Conservation (phyloP, 2,888 invertebrate genomes). For the Lottia gigantea region DNA sequence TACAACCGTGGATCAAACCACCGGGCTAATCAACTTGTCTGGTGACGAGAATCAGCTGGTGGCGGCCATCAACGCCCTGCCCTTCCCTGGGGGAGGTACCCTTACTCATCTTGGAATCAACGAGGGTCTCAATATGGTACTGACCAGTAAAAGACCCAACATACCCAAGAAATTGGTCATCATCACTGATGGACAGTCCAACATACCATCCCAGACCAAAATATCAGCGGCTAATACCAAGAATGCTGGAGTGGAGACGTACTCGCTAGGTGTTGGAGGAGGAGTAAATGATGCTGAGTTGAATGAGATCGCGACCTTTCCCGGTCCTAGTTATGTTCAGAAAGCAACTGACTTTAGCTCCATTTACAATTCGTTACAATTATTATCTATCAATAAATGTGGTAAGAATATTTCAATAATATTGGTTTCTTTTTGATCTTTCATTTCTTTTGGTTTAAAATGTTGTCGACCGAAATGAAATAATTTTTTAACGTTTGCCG, state of each 20-base stretch:
- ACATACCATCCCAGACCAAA: not conserved
- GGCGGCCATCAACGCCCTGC: not conserved
- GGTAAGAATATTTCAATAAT: not conserved
- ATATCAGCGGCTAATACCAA: not conserved
- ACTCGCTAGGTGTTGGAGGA: not conserved
- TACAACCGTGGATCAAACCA: not conserved
- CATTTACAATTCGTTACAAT: not conserved
- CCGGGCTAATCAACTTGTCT: not conserved
- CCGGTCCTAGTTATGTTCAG: not conserved
- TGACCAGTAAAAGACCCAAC: not conserved
- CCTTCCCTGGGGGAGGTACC: not conserved
- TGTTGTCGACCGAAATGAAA: too few relatives aligned
- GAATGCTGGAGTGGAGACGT: not conserved
- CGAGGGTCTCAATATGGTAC: not conserved
- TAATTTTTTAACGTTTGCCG: too few relatives aligned
- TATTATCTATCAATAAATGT: not conserved
- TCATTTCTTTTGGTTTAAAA: too few relatives aligned
- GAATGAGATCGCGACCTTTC: not conserved
- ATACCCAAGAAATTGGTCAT: not conserved
- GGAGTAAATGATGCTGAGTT: not conserved
- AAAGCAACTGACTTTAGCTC: not conserved
- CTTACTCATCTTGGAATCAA: not conserved
- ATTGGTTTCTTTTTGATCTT: too few relatives aligned
- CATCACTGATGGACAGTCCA: not conserved
- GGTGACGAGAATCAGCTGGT: not conserved